phyloP scores from a whole-genome alignment of 2,797 vertebrate species.

The Catharus ustulatus region DNA sequence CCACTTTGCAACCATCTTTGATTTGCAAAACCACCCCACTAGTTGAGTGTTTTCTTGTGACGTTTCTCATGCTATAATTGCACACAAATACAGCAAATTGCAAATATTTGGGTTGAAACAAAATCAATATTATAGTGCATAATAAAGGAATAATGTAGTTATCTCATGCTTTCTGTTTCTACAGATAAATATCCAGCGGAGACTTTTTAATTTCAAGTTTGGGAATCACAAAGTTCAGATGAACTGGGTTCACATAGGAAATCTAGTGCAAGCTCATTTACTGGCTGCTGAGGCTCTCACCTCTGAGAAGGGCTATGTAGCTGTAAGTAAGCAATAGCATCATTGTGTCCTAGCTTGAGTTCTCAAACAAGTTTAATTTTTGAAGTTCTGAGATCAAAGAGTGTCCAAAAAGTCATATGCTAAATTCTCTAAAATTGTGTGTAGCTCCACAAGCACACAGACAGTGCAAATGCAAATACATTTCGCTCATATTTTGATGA shows the following conservation, averaged over 20 bases:
- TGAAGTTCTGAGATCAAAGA: background rate
- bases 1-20: background rate
- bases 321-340: constrained; percentile 82
- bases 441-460: background rate
- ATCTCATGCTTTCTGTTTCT: background rate
- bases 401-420: background rate
- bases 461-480: background rate
- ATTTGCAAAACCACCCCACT: background rate
- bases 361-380: background rate
- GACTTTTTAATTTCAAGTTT: constrained; percentile 88
- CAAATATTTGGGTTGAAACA: background rate
- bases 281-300: constrained; percentile 87
- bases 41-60: background rate
- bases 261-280: constrained; percentile 87
- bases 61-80: background rate
- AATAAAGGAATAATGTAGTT: background rate
- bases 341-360: background rate
- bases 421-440: background rate
- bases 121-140: background rate
- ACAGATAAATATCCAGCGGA: constrained; percentile 86
- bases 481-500: background rate
- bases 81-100: background rate
- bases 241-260: constrained; percentile 94
- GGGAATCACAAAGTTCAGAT: constrained; percentile 84
- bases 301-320: constrained; percentile 77